These are phyloP conservation scores for Chitala chitala DNA, from an alignment of 2,113 vertebrate species.

Conservation along the genomic window DNA sequence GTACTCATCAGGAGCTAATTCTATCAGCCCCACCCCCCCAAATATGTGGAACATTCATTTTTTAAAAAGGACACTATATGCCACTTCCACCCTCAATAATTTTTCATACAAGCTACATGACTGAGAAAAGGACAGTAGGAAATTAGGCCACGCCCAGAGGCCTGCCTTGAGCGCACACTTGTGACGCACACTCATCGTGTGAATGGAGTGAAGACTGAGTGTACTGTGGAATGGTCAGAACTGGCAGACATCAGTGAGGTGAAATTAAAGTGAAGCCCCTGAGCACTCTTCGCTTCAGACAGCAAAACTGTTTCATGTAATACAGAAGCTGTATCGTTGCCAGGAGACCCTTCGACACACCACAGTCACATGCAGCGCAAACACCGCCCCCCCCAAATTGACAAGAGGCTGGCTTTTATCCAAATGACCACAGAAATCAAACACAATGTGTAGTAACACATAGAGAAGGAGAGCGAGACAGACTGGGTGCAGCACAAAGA, in stretches of 20 bases:
- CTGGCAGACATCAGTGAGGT: too few species aligned
- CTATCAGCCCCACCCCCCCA: background rate
- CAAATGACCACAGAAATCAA: background rate
- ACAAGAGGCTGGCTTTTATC: background rate
- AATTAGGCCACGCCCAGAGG: conserved; percentile 1
- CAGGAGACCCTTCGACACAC: background rate
- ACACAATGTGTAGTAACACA: background rate
- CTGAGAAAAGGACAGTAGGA: background rate
- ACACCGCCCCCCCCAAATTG: background rate
- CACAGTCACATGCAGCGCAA: background rate
- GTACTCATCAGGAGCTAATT: background rate
- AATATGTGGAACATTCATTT: background rate
- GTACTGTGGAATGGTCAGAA: background rate
- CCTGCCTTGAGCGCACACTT: too few species aligned
- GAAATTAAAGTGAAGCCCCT: too few species aligned
- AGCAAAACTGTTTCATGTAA: too few species aligned
- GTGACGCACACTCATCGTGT: too few species aligned
- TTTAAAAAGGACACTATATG: background rate
- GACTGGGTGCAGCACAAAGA: background rate
- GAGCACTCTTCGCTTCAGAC: too few species aligned
- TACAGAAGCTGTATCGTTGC: background rate
- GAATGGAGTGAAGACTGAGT: conserved; percentile 8
- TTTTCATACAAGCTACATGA: background rate
- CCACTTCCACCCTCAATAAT: background rate
- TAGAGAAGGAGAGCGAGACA: background rate